phyloP scores from a whole-genome alignment of 2,888 invertebrate species.

The Halocaridina rubra region DNA sequence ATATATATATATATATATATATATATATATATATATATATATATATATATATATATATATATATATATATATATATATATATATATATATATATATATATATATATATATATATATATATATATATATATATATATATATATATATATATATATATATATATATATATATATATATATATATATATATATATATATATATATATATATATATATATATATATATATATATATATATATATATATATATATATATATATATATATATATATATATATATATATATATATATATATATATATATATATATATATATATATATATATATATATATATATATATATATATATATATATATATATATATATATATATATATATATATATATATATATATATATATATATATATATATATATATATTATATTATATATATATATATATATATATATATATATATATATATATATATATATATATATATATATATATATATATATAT shows the following conservation, averaged over 20 bases:
- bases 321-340: background rate
- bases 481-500: background rate
- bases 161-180: background rate
- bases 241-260: background rate
- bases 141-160: constrained; percentile 8
- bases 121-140: constrained; percentile 9
- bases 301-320: background rate
- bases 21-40: constrained; percentile 29
- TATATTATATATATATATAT: background rate
- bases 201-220: constrained; percentile 20
- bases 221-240: constrained; percentile 4
- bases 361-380: background rate
- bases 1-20: constrained; percentile 27
- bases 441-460: constrained; percentile 1
- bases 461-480: constrained; percentile 8
- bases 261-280: background rate
- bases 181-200: background rate
- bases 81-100: constrained; percentile 34
- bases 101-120: constrained; percentile 5
- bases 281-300: background rate
- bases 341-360: background rate
- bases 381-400: constrained; percentile 7
- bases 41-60: constrained; percentile 29
- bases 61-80: constrained; percentile 31
- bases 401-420: constrained; percentile 8